A percentile compares a stretch with the other conserved stretches of the same genome.
These are phyloP conservation scores for Sitodiplosis mosellana DNA, from an alignment of 1,140 invertebrate species.

Conservation along the genomic window DNA sequence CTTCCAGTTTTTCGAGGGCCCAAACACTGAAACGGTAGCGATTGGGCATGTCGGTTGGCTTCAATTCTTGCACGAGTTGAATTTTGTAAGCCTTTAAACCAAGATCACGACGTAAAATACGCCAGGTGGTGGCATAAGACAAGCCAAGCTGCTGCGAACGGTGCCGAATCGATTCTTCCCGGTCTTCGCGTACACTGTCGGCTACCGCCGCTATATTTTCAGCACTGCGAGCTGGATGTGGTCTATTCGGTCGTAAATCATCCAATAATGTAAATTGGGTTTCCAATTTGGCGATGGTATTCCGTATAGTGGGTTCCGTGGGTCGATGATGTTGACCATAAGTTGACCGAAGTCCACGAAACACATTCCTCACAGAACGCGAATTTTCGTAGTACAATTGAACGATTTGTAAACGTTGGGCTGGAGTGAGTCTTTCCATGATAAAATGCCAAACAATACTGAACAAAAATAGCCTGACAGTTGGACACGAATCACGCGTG, in stretches of 20 bases:
- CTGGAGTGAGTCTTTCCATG: neutral
- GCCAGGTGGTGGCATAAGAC: slow-evolving; percentile 8
- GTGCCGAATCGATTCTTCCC: slow-evolving; percentile 8
- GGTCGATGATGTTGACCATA: neutral
- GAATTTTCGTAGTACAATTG: neutral
- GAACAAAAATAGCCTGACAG: too few relatives aligned
- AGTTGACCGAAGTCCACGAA: neutral
- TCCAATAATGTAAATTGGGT: neutral
- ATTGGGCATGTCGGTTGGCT: neutral
- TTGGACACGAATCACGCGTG: too few relatives aligned
- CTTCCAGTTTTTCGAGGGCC: neutral
- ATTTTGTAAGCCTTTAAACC: neutral
- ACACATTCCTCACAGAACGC: neutral
- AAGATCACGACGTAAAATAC: slow-evolving; percentile 4
- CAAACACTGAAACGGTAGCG: neutral
- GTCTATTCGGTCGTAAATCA: neutral
- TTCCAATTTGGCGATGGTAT: neutral
- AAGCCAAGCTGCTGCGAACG: slow-evolving; percentile 9
- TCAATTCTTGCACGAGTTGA: neutral
- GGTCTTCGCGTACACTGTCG: slow-evolving; percentile 8
- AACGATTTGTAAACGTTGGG: neutral
- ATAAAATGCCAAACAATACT: neutral
- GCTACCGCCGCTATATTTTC: slow-evolving; percentile 9
- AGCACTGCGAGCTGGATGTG: slow-evolving; percentile 4
- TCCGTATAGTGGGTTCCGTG: neutral